phyloP scores from a whole-genome alignment of 2,888 invertebrate genomes.

The Sturmia bella region DNA sequence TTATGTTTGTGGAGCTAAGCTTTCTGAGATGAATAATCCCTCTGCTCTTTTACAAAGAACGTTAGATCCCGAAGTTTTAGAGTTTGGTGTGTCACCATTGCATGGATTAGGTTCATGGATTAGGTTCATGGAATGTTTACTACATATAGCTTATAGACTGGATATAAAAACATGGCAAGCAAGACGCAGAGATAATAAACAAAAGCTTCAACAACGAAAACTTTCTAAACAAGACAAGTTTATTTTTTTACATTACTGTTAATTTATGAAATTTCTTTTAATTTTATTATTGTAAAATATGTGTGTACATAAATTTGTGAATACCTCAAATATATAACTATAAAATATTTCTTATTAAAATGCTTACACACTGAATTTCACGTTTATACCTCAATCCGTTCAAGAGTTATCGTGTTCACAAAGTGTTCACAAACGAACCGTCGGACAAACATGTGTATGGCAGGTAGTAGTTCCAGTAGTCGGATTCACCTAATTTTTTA shows the following conservation, averaged over 20 bases:
- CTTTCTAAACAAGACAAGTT: neutral
- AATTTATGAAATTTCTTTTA: slow-evolving; percentile 4
- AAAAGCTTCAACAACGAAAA: too few species aligned
- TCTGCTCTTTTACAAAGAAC: slow-evolving; percentile 40
- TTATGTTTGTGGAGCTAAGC: slow-evolving; percentile 42
- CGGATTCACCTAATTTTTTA: too few species aligned
- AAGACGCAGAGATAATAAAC: neutral
- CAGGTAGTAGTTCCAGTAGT: too few species aligned
- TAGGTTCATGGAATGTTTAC: neutral
- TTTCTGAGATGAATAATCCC: slow-evolving; percentile 42
- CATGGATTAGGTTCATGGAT: slow-evolving; percentile 56
- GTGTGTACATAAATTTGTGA: neutral
- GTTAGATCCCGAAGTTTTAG: too few species aligned
- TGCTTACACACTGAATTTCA: too few species aligned
- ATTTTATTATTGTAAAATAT: slow-evolving; percentile 4
- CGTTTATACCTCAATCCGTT: too few species aligned
- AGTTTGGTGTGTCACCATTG: slow-evolving; percentile 33
- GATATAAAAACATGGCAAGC: too few species aligned
- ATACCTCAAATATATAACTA: neutral
- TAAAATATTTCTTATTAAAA: too few species aligned
- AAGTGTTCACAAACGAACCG: too few species aligned
- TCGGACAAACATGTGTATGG: too few species aligned
- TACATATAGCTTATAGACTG: too few species aligned
- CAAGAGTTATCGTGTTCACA: too few species aligned
- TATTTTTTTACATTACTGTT: neutral